phyloP scores from a whole-genome alignment of 2,797 vertebrate genomes.

The Paramormyrops hopkinsi region DNA sequence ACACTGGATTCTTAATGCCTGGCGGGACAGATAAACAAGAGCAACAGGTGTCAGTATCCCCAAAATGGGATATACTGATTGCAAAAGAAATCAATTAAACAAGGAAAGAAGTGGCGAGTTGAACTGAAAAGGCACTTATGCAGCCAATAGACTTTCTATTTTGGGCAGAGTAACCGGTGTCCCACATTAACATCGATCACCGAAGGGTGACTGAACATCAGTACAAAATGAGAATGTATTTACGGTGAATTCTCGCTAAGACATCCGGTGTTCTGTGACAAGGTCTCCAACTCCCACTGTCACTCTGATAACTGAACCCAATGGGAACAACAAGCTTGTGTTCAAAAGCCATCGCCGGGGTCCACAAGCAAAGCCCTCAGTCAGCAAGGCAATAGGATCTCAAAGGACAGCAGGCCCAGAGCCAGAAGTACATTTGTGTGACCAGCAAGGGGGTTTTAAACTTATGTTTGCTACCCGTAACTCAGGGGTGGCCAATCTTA shows the following conservation, averaged over 20 bases:
- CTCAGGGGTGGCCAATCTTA: too few relatives aligned
- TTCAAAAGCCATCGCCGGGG: neutral
- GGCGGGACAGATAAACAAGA: neutral
- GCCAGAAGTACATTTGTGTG: neutral
- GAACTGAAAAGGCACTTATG: neutral
- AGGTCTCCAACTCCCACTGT: neutral
- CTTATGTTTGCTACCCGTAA: neutral
- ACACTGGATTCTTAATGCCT: conserved; percentile 98
- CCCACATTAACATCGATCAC: neutral
- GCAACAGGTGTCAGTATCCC: neutral
- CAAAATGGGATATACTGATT: neutral
- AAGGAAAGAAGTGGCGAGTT: neutral
- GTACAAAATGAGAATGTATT: neutral
- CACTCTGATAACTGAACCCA: neutral
- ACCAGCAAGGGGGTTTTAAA: neutral
- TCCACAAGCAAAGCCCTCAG: neutral
- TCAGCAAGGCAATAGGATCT: neutral
- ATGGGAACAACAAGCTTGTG: neutral
- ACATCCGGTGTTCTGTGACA: neutral
- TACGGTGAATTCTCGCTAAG: neutral
- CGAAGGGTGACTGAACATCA: neutral
- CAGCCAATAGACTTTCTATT: neutral
- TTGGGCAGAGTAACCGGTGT: neutral
- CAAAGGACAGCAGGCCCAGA: neutral
- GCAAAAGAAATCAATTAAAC: neutral